phyloP scores from a whole-genome alignment of 92 coral and sea anemone species.

The Porites rus region DNA sequence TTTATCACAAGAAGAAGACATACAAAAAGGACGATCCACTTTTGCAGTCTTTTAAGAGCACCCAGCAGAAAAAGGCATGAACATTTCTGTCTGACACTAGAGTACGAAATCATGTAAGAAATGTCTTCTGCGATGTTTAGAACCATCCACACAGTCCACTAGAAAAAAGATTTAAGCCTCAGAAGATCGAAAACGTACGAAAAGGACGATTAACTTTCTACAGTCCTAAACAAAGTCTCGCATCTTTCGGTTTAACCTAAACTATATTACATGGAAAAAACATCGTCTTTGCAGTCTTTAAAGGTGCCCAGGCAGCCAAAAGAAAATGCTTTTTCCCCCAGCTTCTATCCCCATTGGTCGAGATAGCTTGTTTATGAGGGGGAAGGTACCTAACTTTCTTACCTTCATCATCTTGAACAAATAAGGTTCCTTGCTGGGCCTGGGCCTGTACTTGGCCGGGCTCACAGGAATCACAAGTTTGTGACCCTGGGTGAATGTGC shows the following conservation, averaged over 20 bases:
- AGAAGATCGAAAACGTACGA: too few species aligned
- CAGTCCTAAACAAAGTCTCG: too few species aligned
- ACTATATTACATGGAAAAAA: background rate
- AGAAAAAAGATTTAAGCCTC: too few species aligned
- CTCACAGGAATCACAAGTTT: constrained; percentile 97
- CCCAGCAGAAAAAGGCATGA: constrained; percentile 55
- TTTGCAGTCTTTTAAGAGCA: constrained; percentile 67
- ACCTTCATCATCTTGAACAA: constrained; percentile 54
- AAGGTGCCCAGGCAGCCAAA: background rate
- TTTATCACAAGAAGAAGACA: constrained; percentile 87
- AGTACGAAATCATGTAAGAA: background rate
- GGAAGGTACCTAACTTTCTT: background rate
- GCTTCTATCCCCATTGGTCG: too few species aligned
- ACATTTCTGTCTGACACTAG: background rate
- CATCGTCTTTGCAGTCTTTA: background rate
- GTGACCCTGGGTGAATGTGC: constrained; percentile 92
- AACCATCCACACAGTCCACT: too few species aligned
- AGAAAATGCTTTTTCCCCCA: background rate
- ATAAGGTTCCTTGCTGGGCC: constrained; percentile 21
- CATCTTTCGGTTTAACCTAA: too few species aligned
- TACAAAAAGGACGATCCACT: constrained; percentile 86
- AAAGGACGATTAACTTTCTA: too few species aligned
- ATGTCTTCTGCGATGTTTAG: too few species aligned
- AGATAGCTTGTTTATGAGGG: background rate
- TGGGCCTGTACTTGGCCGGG: constrained; percentile 94